Evolutionary conservation across 2,113 vertebrate species (phyloP).

Genomic region (Myotis davidii): DNA sequence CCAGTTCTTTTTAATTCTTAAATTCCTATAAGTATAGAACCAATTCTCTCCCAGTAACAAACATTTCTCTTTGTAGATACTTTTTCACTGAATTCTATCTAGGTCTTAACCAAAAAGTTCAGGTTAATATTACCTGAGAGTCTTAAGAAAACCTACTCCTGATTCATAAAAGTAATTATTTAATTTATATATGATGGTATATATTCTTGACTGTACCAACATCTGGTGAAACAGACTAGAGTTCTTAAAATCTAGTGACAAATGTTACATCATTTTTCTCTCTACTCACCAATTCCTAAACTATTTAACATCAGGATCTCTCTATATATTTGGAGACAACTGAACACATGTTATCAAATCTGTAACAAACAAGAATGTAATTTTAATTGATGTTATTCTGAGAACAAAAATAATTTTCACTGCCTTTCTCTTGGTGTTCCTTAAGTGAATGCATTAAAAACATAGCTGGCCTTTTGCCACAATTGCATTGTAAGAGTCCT

Average conservation of each 20-base stretch:
- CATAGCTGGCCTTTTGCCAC: background rate
- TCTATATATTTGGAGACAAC: background rate
- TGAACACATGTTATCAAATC: background rate
- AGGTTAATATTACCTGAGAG: background rate
- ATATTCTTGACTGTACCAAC: background rate
- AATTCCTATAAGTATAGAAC: background rate
- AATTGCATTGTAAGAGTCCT: background rate
- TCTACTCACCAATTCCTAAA: background rate
- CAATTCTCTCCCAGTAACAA: background rate
- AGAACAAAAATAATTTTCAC: background rate
- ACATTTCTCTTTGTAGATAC: background rate
- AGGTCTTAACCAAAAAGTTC: background rate
- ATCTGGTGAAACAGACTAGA: background rate
- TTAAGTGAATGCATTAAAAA: background rate
- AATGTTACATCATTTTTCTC: background rate
- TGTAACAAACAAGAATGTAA: background rate
- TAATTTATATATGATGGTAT: background rate
- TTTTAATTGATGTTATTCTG: background rate
- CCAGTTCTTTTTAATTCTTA: background rate
- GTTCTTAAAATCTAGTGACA: background rate
- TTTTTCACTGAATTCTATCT: background rate
- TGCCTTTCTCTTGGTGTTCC: background rate
- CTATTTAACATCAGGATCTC: background rate
- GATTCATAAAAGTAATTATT: background rate
- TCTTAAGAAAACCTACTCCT: background rate